Conservation (phyloP, 1,140 invertebrate species). For the Brachionus plicatilis region DNA sequence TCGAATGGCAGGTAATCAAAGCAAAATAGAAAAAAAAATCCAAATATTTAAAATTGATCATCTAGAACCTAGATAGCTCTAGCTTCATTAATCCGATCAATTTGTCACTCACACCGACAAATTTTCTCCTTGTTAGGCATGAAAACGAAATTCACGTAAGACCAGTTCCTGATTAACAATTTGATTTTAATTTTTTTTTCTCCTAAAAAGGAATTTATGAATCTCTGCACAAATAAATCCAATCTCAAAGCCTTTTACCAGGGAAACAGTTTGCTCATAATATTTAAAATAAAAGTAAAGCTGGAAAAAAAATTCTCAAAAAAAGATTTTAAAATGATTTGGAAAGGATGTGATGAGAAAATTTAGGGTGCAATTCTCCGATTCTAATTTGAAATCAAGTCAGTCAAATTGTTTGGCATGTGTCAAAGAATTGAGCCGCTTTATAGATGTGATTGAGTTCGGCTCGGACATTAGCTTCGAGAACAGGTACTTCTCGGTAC, state of each 20-base stretch:
- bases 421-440: not conserved
- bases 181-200: not conserved
- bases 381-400: not conserved
- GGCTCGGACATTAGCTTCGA: not conserved
- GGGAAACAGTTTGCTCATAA: not conserved
- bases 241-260: not conserved
- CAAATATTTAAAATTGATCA: not conserved
- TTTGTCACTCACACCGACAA: not conserved
- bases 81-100: not conserved
- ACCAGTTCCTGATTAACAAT: not conserved
- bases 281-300: not conserved
- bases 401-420: not conserved
- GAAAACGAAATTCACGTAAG: constrained; percentile 1
- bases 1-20: not conserved
- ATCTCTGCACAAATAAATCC: not conserved
- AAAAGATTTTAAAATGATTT: not conserved
- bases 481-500: not conserved
- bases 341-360: not conserved
- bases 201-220: not conserved
- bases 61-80: not conserved
- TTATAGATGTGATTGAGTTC: not conserved
- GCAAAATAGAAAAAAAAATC: not conserved
- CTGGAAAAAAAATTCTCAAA: not conserved
- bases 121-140: constrained; percentile 4
- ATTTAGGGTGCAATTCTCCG: constrained; percentile 15